A percentile compares a stretch with the other conserved stretches of the same genome.
Evolutionary conservation across 2,113 vertebrate genomes (phyloP).

Genomic region (Baryphthengus martii): DNA sequence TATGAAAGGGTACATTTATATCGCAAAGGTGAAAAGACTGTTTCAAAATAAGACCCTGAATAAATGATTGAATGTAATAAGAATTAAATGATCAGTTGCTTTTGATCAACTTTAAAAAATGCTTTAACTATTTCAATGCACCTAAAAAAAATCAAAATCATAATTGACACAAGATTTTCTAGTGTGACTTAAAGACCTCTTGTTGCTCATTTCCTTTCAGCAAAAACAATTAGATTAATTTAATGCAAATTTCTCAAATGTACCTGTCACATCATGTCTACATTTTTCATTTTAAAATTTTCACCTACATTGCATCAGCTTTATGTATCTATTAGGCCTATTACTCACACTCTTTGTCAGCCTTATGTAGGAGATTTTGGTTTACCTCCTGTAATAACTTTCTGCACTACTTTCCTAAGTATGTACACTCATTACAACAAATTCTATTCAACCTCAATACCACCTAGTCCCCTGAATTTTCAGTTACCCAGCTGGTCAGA

Average conservation of each 20-base stretch:
- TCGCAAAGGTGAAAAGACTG: background rate
- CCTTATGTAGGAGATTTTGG: background rate
- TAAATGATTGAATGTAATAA: background rate
- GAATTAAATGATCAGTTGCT: background rate
- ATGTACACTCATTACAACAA: background rate
- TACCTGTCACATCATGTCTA: background rate
- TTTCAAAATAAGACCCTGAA: background rate
- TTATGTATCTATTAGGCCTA: background rate
- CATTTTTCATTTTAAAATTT: background rate
- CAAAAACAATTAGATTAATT: background rate
- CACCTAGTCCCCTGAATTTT: background rate
- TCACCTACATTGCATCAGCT: conserved; percentile 30
- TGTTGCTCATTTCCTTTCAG: background rate
- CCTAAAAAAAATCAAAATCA: background rate
- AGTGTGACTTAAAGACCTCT: background rate
- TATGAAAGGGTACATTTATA: background rate
- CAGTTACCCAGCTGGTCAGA: background rate
- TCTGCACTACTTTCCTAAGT: background rate
- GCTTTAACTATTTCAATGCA: background rate
- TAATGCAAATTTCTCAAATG: conserved; percentile 1
- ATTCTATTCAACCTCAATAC: background rate
- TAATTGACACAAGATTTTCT: background rate
- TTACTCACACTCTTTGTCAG: background rate
- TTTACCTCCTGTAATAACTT: background rate
- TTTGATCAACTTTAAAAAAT: background rate